These are phyloP conservation scores for Tadarida brasiliensis DNA, from an alignment of 2,797 vertebrate species.

Conservation along the genomic window DNA sequence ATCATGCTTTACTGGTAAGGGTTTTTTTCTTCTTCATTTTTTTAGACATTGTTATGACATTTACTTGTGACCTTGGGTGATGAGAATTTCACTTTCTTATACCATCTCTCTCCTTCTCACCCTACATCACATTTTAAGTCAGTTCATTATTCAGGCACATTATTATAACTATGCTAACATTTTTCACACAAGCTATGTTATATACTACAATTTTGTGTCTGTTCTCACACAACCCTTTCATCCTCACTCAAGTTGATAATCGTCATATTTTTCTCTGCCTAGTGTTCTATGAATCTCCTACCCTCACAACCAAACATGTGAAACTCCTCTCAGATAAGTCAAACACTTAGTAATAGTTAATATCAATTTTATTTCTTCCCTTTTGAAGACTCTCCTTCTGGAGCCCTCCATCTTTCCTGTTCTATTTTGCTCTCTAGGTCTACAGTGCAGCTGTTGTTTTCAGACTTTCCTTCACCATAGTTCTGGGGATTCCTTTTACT, in stretches of 20 bases:
- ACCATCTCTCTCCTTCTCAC: not conserved
- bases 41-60: not conserved
- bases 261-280: conserved; percentile 32
- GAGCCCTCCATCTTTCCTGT: not conserved
- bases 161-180: not conserved
- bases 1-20: not conserved
- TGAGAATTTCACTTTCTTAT: not conserved
- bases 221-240: not conserved
- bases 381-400: not conserved
- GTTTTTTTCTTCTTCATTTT: not conserved
- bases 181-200: not conserved
- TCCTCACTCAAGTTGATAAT: not conserved
- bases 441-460: not conserved
- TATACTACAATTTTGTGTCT: not conserved
- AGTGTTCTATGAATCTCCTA: not conserved
- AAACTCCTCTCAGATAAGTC: not conserved
- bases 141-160: conserved; percentile 4
- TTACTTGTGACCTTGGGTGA: not conserved
- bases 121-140: not conserved
- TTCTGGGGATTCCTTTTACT: not conserved
- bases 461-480: not conserved
- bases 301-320: not conserved
- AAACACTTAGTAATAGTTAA: not conserved
- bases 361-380: not conserved
- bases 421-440: not conserved